A percentile compares a stretch with the other conserved stretches of the same genome.
phyloP scores from a whole-genome alignment of 2,888 invertebrate genomes.

The Ctena decussata region DNA sequence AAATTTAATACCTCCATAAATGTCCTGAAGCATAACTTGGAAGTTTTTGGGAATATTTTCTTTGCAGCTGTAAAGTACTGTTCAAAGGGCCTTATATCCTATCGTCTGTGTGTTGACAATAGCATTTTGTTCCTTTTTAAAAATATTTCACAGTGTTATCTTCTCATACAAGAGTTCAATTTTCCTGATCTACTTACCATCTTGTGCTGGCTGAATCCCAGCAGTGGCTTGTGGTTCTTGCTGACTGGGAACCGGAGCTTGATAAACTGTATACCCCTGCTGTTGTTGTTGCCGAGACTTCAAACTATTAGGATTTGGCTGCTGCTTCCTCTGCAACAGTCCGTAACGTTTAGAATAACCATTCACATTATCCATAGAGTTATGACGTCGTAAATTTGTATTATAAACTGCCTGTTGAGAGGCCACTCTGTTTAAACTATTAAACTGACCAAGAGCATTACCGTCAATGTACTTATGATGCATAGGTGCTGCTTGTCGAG shows the following conservation, averaged over 20 bases:
- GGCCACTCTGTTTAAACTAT: slow-evolving; percentile 63
- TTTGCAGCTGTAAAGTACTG: too few relatives aligned
- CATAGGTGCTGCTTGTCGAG: slow-evolving; percentile 73
- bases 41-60: too few relatives aligned
- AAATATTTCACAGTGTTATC: too few relatives aligned
- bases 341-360: slow-evolving; percentile 70
- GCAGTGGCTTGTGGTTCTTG: slow-evolving; percentile 54
- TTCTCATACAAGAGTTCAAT: too few relatives aligned
- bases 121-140: too few relatives aligned
- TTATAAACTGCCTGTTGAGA: slow-evolving; percentile 26
- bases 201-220: background rate
- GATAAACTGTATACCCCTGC: slow-evolving; percentile 65
- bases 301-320: slow-evolving; percentile 70
- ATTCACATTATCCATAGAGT: slow-evolving; percentile 53
- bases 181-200: background rate
- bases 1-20: too few relatives aligned
- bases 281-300: slow-evolving; percentile 41
- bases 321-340: slow-evolving; percentile 73
- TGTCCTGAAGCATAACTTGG: too few relatives aligned
- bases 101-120: too few relatives aligned
- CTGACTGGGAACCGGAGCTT: slow-evolving; percentile 71
- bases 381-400: slow-evolving; percentile 48
- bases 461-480: slow-evolving; percentile 83
- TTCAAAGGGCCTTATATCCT: too few relatives aligned
- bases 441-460: slow-evolving; percentile 71